Evolutionary conservation across 92 coral and sea anemone genomes (phyloP), one percentile per base, ranked within the genome.

Genomic region (Plumapathes pennacea): DNA sequence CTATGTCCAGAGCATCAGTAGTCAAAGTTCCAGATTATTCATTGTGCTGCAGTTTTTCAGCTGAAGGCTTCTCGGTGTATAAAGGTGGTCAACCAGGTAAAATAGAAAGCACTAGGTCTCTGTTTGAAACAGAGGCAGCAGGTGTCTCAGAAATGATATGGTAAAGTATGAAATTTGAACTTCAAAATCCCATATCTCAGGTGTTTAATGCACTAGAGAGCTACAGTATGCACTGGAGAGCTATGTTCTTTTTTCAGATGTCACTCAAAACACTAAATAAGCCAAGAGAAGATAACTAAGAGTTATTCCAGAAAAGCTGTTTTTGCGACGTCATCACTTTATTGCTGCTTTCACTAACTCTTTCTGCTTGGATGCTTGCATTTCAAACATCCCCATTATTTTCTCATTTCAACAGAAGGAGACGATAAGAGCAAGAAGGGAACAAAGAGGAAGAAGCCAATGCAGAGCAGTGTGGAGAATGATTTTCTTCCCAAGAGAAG

Each of bases 401-500:
- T 54, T 12, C 29, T 60, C 25, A 28, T 11, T 25, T 11, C 22
- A 18, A 48, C 72, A 62, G 94, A 85, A 34, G 62, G 66, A 71
- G 99, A 94, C 10, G 96, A 94, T 27, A 88, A 88, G 47, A 67
- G 81, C 30, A 74, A 89, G 88, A 94, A 89, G 57, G 81, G 92
- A 52, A 38, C 83, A 38, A 94, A 94, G 49, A 62, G 99, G 42
- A 94, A 94, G 75, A 94, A 94, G 72, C 96, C 81, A 3, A 82
- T 90, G 21, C 85, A 83, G 5, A 63, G 74, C 44, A 50, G 89
- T 0, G 54, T 89, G 60, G 99, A 91, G 67, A 82, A 54, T 34
- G 99, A 94, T 38, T 85, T 73, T 31, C 85, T 83, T 30, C 99
- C 99, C 10, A 94, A 94, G 62, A 77, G 99, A 33, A 80, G 99